A percentile compares a stretch with the other conserved stretches of the same genome.
Evolutionary conservation across 2,888 invertebrate genomes (phyloP).

Genomic region (Sesia bembeciformis): DNA sequence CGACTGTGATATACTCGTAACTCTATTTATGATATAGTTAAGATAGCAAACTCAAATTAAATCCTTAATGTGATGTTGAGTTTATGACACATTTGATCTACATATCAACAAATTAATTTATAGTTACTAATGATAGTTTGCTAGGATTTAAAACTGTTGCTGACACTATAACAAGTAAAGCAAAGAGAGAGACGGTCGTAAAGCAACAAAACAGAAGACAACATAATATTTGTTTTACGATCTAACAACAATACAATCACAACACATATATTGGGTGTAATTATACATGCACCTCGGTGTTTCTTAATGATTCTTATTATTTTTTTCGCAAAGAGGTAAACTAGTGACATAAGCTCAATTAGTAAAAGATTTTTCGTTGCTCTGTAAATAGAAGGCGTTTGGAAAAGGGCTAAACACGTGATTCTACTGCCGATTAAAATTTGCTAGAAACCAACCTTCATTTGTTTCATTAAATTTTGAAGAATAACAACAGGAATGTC

Average conservation of each 20-base stretch:
- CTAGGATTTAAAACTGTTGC: background rate
- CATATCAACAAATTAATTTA: too few relatives aligned
- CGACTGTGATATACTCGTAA: too few relatives aligned
- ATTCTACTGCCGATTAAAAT: background rate
- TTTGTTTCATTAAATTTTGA: background rate
- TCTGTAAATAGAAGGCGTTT: too few relatives aligned
- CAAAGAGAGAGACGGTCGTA: conserved; percentile 7
- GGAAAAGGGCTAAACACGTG: background rate
- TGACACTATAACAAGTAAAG: background rate
- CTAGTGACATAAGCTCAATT: too few relatives aligned
- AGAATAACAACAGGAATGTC: background rate
- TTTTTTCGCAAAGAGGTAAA: too few relatives aligned
- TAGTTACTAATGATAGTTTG: too few relatives aligned
- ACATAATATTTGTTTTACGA: conserved; percentile 11
- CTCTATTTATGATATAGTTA: too few relatives aligned
- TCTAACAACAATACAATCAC: conserved; percentile 39
- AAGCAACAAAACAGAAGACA: conserved; percentile 7
- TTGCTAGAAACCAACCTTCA: background rate
- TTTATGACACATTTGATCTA: too few relatives aligned
- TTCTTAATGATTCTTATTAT: background rate
- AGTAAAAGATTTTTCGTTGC: too few relatives aligned
- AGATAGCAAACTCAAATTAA: too few relatives aligned
- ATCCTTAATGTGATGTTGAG: too few relatives aligned
- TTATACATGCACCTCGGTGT: conserved; percentile 28
- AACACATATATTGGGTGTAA: conserved; percentile 29